A percentile compares a stretch with the other conserved stretches of the same genome.
Conservation (phyloP, 2,797 vertebrate genomes). For the Valencia hispanica region DNA sequence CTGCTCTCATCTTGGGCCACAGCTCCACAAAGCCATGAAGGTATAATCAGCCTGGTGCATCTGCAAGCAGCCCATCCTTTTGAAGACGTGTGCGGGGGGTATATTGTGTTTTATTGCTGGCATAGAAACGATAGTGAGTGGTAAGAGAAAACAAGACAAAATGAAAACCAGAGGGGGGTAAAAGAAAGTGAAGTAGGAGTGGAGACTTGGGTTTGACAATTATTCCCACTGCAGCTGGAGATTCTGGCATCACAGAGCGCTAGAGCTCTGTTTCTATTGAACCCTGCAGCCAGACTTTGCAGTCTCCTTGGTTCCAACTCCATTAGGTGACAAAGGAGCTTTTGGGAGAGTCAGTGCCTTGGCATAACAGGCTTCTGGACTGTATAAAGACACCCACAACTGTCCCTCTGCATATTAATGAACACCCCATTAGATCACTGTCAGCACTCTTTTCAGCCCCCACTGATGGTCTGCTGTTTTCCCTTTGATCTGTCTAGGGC, state of each 20-base stretch:
- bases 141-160: constrained; percentile 53
- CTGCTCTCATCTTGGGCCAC: neutral
- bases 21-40: neutral
- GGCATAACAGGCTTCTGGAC: constrained; percentile 59
- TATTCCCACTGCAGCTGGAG: constrained; percentile 67
- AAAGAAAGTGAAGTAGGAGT: constrained; percentile 25
- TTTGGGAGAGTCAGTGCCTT: constrained; percentile 68
- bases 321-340: constrained; percentile 74
- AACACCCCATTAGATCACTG: constrained; percentile 55
- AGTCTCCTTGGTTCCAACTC: constrained; percentile 75
- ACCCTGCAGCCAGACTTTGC: constrained; percentile 55
- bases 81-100: constrained; percentile 34
- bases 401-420: constrained; percentile 78
- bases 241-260: constrained; percentile 59
- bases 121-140: constrained; percentile 42
- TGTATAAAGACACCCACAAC: constrained; percentile 67
- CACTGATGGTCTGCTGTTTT: constrained; percentile 39
- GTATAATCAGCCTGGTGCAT: constrained; percentile 8
- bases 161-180: neutral
- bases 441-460: constrained; percentile 47
- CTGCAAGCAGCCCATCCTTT: constrained; percentile 9
- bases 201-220: constrained; percentile 40
- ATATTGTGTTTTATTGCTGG: constrained; percentile 56
- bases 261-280: constrained; percentile 48
- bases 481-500: constrained; percentile 63